Percentiles rank a stretch among this genome's conserved stretches.
These are phyloP conservation scores for Cottoperca gobio DNA, from an alignment of 2,797 vertebrate species.

Conservation along the genomic window DNA sequence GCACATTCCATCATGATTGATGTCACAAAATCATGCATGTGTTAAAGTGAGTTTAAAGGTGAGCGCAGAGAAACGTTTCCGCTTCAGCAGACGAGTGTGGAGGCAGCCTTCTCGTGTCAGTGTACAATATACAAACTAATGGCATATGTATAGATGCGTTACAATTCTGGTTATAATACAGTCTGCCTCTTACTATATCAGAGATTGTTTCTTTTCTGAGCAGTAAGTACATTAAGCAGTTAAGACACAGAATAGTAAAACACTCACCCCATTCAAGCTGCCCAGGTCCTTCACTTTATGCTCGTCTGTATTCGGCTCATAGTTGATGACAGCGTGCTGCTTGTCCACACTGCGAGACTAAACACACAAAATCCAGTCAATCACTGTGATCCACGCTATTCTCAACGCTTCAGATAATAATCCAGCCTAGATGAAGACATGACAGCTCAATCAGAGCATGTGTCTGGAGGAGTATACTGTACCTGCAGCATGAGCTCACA, in stretches of 20 bases:
- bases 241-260: not conserved
- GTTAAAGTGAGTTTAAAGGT: not conserved
- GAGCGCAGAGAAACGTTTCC: not conserved
- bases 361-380: conserved; percentile 66
- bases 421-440: conserved; percentile 6
- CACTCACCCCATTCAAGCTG: conserved; percentile 95
- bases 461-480: conserved; percentile 46
- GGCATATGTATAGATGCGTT: not conserved
- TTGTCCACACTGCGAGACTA: conserved; percentile 98
- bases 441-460: not conserved
- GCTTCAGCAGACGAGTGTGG: not conserved
- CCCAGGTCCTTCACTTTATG: conserved; percentile 97
- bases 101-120: not conserved
- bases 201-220: not conserved
- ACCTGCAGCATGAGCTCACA: conserved; percentile 99
- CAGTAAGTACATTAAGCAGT: not conserved
- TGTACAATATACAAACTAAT: not conserved
- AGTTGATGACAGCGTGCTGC: conserved; percentile 98
- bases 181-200: not conserved
- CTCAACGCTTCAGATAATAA: conserved; percentile 32
- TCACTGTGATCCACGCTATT: conserved; percentile 54
- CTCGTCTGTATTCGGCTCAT: conserved; percentile 90
- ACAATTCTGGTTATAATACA: not conserved
- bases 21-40: not conserved
- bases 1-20: not conserved